Conservation (phyloP, 2,113 vertebrate genomes). For the Colistium nudipinnis region DNA sequence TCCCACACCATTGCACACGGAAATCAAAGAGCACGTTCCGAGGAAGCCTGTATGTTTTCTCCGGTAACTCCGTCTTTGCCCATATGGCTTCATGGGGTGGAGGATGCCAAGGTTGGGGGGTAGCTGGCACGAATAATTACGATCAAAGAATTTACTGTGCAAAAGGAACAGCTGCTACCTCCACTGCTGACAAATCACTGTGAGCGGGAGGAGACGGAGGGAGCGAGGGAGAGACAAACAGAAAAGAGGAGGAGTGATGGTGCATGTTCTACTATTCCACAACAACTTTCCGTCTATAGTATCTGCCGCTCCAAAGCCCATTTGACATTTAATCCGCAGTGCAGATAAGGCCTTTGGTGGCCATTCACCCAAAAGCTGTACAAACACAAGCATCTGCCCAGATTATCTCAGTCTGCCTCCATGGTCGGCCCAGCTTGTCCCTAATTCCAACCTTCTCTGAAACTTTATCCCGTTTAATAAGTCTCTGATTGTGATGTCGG, state of each 20-base stretch:
- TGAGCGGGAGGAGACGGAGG: constrained; percentile 46
- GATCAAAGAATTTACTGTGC: constrained; percentile 77
- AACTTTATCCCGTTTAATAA: constrained; percentile 37
- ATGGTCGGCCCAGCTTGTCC: constrained; percentile 29
- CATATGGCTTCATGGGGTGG: constrained; percentile 70
- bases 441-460: constrained; percentile 47
- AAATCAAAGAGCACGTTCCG: constrained; percentile 69
- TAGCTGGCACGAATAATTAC: constrained; percentile 74
- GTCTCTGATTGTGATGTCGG: constrained; percentile 18
- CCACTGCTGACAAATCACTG: constrained; percentile 73
- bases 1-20: constrained; percentile 60
- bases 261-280: constrained; percentile 38
- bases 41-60: constrained; percentile 55
- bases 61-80: constrained; percentile 51
- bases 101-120: constrained; percentile 71
- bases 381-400: constrained; percentile 71
- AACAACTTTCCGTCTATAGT: constrained; percentile 60
- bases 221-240: constrained; percentile 22
- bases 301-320: constrained; percentile 58
- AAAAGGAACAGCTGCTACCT: constrained; percentile 77
- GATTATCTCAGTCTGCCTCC: constrained; percentile 63
- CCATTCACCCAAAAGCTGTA: constrained; percentile 59
- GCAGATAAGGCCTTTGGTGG: constrained; percentile 64
- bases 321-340: constrained; percentile 69
- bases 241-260: constrained; percentile 51